Evolutionary conservation across 1,140 invertebrate species (phyloP), one percentile per base, ranked within the genome.

Genomic region (Ganaspis sp.): DNA sequence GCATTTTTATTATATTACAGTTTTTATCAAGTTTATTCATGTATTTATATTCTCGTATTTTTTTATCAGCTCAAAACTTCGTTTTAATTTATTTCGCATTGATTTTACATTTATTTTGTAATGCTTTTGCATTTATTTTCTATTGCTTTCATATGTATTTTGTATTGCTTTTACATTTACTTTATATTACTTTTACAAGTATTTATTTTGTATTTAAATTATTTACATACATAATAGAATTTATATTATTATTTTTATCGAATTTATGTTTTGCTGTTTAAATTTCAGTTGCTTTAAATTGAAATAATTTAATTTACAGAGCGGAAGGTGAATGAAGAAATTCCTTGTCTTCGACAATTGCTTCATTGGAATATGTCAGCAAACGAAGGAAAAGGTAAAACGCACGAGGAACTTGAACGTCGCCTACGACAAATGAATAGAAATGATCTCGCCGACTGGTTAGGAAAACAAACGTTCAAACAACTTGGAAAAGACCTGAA

Each of bases 391-490:
- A 88, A 86, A 79, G 92, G 92, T 0, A 90, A 92, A 79, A 92
- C 92, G 15, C 93, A 94, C 77, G 91, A 92, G 79, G 72, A 87
- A 26, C 72, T 94, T 8, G 85, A 86, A 38, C 91, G 90, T 42
- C 90, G 93, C 77, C 82, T 94, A 9, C 88, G 92, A 34, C 93
- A 94, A 88, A 86, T 94, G 64, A 91, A 90, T 77, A 92, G 90
- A 81, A 78, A 80, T 5, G 90, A 93, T 77, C 80, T 94, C 74
- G 93, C 93, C 0, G 90, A 94, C 83, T 94, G 93, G 93, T 80
- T 94, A 1, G 92, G 93, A 9, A 92, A 86, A 74, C 92, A 91
- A 4, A 91, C 92, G 2, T 94, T 94, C 86, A 86, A 91, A 73
- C 87, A 93, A 79, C 83, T 94, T 49, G 91, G 92, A 12, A 89